Evolutionary conservation across 2,113 vertebrate genomes (phyloP).

Genomic region (Pygoscelis adeliae): DNA sequence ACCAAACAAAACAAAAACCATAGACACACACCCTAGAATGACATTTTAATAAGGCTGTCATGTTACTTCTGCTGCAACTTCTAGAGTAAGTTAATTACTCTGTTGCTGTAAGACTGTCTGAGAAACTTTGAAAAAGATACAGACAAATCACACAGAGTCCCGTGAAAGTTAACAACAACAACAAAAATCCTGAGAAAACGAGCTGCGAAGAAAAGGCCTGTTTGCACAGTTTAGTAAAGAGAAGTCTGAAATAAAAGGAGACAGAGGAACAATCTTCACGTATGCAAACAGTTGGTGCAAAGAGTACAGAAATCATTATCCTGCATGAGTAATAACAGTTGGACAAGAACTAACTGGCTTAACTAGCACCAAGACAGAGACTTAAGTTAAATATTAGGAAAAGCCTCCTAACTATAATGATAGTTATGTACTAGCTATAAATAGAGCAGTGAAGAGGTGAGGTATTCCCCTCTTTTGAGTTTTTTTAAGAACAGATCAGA

Average conservation of each 20-base stretch:
- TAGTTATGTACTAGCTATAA: background rate
- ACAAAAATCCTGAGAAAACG: background rate
- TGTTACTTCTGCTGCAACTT: background rate
- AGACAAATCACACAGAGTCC: background rate
- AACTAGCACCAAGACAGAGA: background rate
- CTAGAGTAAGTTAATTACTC: background rate
- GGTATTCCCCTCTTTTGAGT: background rate
- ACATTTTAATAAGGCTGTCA: background rate
- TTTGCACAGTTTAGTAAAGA: background rate
- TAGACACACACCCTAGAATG: background rate
- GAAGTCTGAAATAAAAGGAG: background rate
- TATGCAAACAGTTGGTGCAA: background rate
- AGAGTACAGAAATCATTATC: background rate
- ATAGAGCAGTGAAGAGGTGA: background rate
- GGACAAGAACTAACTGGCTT: slow-evolving; percentile 4
- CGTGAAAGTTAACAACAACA: background rate
- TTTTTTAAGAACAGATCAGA: background rate
- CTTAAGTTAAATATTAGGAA: slow-evolving; percentile 19
- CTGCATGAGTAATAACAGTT: background rate
- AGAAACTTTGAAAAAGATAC: background rate
- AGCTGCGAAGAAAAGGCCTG: background rate
- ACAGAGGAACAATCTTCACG: background rate
- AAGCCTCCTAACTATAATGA: background rate
- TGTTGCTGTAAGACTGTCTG: background rate
- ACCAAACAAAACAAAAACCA: background rate